phyloP scores from a whole-genome alignment of 2,888 invertebrate species.

The Plebejus anna region DNA sequence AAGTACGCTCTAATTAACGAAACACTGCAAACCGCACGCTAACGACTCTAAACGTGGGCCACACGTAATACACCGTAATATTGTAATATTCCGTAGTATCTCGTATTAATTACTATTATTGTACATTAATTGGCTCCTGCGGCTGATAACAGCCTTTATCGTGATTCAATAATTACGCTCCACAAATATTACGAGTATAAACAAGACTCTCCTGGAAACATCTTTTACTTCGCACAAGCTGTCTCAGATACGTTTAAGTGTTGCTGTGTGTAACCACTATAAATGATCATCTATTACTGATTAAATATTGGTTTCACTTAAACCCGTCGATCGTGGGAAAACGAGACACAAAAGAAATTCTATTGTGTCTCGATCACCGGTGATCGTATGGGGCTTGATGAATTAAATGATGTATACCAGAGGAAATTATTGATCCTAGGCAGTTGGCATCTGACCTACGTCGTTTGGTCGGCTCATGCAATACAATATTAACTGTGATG shows the following conservation, averaged over 20 bases:
- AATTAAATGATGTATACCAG: too few relatives aligned
- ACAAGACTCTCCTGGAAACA: neutral
- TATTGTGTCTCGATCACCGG: too few relatives aligned
- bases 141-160: constrained; percentile 9
- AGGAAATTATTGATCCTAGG: too few relatives aligned
- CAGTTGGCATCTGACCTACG: too few relatives aligned
- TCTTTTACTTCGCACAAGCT: neutral
- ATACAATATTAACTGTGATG: too few relatives aligned
- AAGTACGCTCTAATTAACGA: constrained; percentile 6
- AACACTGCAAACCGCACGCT: neutral
- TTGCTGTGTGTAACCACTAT: neutral
- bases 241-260: neutral
- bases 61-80: constrained; percentile 1
- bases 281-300: too few relatives aligned
- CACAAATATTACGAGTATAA: neutral
- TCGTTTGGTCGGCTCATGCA: too few relatives aligned
- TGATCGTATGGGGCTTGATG: too few relatives aligned
- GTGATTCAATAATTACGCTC: constrained; percentile 10
- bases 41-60: neutral
- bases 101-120: neutral
- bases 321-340: too few relatives aligned
- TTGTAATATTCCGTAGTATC: neutral
- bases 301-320: too few relatives aligned
- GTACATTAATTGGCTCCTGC: constrained; percentile 11
- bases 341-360: too few relatives aligned